Evolutionary conservation across 2,113 vertebrate species (phyloP).

Genomic region (Rynchops niger): DNA sequence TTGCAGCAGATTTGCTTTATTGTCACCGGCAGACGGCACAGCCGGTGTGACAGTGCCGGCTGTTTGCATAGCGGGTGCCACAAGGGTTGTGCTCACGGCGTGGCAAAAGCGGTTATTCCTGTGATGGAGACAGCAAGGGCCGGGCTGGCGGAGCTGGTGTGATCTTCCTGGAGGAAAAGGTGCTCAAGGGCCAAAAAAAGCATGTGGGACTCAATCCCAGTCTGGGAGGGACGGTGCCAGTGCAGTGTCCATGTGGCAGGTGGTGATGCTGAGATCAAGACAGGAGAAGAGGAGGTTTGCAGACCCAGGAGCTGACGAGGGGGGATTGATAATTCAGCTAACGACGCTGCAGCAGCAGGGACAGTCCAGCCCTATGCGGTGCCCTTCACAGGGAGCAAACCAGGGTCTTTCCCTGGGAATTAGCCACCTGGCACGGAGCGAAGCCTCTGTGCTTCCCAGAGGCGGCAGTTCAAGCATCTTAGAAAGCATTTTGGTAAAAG

Average conservation of each 20-base stretch:
- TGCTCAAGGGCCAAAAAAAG: not conserved
- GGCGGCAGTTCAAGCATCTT: not conserved
- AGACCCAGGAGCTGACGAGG: not conserved
- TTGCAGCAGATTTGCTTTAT: too few relatives aligned
- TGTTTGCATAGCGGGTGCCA: not conserved
- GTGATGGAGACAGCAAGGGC: not conserved
- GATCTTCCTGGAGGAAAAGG: not conserved
- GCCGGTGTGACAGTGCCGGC: fast-evolving
- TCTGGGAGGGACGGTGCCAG: fast-evolving
- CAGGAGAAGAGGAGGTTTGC: not conserved
- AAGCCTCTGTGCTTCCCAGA: not conserved
- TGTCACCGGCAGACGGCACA: not conserved
- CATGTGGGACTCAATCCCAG: fast-evolving
- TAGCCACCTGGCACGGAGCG: fast-evolving
- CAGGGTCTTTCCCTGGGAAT: not conserved
- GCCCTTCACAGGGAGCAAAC: not conserved
- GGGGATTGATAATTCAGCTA: not conserved
- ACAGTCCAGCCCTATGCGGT: not conserved
- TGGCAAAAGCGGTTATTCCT: fast-evolving
- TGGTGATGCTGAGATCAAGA: not conserved
- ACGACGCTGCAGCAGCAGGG: not conserved
- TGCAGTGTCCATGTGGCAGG: fast-evolving
- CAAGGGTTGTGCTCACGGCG: fast-evolving
- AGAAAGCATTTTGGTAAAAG: not conserved
- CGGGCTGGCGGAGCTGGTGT: not conserved